Evolutionary conservation across 2,888 invertebrate genomes (phyloP), one percentile per base, ranked within the genome.

Genomic region (Lasioglossum figueresi): DNA sequence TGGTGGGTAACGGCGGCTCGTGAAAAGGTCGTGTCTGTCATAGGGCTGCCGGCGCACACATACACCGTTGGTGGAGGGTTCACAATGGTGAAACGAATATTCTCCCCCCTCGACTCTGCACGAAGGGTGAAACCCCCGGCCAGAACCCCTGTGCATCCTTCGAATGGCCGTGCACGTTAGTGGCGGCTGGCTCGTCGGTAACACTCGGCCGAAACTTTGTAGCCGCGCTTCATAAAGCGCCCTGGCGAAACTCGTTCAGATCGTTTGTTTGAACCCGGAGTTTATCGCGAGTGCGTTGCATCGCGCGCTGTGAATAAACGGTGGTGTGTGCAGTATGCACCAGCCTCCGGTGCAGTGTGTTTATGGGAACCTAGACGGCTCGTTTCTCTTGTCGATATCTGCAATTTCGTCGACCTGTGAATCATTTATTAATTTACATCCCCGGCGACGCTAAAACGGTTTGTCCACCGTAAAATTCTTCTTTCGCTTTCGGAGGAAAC

Each of bases 11-110:
- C 77, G 40, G 45, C 31, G 80, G 79, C 79, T 84, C 76, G 89
- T 82, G 80, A 75, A 85, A 88, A 86, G 88, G 87, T 87, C 86
- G 84, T 71, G 59, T 80, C 86, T 83, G 88, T 84, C 82, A 45
- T 84, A 79, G 86, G 88, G 87, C 77, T 85, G 84, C 77, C 79
- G 4, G 27, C 40, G 31, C 63, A 16, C 63, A 31, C 31, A 16
- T 19, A 75, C 80, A 75, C 82, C 84, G 82, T 89, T 87, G 89
- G 89, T 88, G 86, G 81, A 78, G 85, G 86, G 83, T 82, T 75
- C 82, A 90, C 92, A 92, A 92, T 91, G 85, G 84, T 76, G 83
- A 88, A 91, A 86, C 86, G 88, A 88, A 90, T 88, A 90, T 90
- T 85, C 72, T 59, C 84, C 79, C 89, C 66, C 86, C 87, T 79